Evolutionary conservation across 2,797 vertebrate genomes (phyloP).

Genomic region (Fistularia commersonii): DNA sequence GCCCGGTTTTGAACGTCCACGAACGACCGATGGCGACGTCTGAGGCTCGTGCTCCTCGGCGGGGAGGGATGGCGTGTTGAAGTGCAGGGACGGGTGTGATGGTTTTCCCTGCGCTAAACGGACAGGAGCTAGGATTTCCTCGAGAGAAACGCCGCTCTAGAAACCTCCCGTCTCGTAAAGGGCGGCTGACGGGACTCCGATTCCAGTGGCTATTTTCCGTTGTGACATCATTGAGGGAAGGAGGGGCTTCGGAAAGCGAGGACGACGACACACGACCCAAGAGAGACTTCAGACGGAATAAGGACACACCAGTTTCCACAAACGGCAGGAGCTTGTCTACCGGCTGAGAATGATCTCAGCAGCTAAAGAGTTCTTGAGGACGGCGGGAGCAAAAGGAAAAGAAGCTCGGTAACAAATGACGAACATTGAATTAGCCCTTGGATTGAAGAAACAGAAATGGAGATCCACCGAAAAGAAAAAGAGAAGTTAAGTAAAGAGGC

Average conservation of each 20-base stretch:
- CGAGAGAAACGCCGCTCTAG: no score
- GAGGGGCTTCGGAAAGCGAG: constrained; percentile 6
- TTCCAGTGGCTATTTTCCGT: constrained; percentile 59
- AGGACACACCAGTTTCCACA: constrained; percentile 49
- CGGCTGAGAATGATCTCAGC: no score
- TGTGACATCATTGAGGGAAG: constrained; percentile 56
- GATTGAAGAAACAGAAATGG: constrained; percentile 61
- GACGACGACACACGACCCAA: constrained; percentile 21
- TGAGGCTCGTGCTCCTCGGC: no score
- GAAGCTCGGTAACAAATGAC: constrained; percentile 48
- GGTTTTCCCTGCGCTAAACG: constrained; percentile 62
- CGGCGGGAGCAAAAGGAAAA: constrained; percentile 43
- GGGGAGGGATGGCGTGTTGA: no score
- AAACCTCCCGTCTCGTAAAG: no score
- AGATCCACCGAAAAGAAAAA: constrained; percentile 46
- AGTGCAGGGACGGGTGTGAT: constrained; percentile 30
- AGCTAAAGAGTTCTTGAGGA: constrained; percentile 17
- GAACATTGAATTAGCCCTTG: constrained; percentile 80
- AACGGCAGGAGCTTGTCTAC: constrained; percentile 38
- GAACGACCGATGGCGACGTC: no score
- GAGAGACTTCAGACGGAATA: constrained; percentile 48
- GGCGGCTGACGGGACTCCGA: constrained; percentile 40
- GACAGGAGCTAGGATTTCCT: no score
- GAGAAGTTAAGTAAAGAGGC: constrained; percentile 38
- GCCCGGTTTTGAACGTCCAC: constrained; percentile 24